Percentiles rank a stretch among this genome's conserved stretches.
These are phyloP conservation scores for Cataglyphis cursor DNA, from an alignment of 2,888 invertebrate species.

Conservation along the genomic window DNA sequence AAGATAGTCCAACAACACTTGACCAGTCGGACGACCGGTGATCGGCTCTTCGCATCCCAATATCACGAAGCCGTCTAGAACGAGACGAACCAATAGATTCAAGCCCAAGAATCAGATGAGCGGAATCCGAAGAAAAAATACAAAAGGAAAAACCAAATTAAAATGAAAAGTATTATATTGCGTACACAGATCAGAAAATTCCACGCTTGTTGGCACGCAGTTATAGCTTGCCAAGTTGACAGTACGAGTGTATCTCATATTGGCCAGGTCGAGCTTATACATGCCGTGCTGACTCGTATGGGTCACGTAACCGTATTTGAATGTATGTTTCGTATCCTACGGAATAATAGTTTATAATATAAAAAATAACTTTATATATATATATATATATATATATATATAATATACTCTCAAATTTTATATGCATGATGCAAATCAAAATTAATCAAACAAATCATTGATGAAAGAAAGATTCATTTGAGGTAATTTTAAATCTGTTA, in stretches of 20 bases:
- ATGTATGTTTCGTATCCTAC: conserved; percentile 88
- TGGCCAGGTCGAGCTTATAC: conserved; percentile 91
- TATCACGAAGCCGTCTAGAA: conserved; percentile 91
- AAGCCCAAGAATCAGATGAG: not conserved
- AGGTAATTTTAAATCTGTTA: not conserved
- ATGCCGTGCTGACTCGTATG: conserved; percentile 91
- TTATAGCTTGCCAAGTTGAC: conserved; percentile 91
- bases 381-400: not conserved
- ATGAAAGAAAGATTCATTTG: not conserved
- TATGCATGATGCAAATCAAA: not conserved
- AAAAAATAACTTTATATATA: not conserved
- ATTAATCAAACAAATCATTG: conserved; percentile 1
- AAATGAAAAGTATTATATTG: conserved; percentile 64
- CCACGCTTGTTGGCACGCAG: conserved; percentile 91
- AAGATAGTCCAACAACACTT: conserved; percentile 91
- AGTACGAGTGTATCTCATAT: conserved; percentile 91
- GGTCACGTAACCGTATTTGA: conserved; percentile 92
- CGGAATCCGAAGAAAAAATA: not conserved
- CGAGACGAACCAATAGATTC: not conserved
- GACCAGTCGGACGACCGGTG: conserved; percentile 89
- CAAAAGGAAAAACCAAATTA: not conserved
- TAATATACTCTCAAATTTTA: not conserved
- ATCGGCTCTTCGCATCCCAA: conserved; percentile 91
- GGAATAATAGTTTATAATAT: conserved; percentile 65
- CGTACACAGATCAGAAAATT: conserved; percentile 92